These are phyloP conservation scores for Nymphalis polychloros DNA, from an alignment of 2,888 invertebrate genomes.

Conservation along the genomic window DNA sequence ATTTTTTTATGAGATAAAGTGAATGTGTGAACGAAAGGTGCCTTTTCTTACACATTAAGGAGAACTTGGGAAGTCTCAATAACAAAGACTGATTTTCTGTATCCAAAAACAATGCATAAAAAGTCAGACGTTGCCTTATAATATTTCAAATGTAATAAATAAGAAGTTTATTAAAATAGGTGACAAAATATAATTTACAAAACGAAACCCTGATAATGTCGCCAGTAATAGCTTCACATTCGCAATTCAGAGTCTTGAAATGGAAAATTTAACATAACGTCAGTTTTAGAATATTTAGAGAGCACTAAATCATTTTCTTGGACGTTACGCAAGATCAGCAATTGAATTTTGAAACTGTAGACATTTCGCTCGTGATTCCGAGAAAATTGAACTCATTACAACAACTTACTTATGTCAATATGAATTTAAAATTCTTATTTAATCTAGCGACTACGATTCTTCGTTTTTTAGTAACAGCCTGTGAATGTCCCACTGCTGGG, in stretches of 20 bases:
- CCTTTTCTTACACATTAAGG: too few species aligned
- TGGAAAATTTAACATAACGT: slow-evolving; percentile 4
- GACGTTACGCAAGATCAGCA: slow-evolving; percentile 21
- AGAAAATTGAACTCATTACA: slow-evolving; percentile 26
- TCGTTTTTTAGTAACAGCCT: too few species aligned
- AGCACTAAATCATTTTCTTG: slow-evolving; percentile 16
- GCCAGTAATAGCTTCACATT: background rate
- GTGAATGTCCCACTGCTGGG: too few species aligned
- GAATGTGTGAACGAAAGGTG: too few species aligned
- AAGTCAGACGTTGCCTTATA: too few species aligned
- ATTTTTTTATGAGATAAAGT: too few species aligned
- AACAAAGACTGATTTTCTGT: too few species aligned
- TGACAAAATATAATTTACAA: slow-evolving; percentile 2
- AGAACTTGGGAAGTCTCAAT: too few species aligned
- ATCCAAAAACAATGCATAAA: too few species aligned
- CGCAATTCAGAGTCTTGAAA: background rate
- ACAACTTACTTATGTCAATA: slow-evolving; percentile 10
- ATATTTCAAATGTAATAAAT: background rate
- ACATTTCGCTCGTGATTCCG: slow-evolving; percentile 22
- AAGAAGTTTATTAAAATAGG: background rate
- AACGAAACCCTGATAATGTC: background rate
- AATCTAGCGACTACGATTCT: too few species aligned
- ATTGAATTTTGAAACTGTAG: slow-evolving; percentile 27
- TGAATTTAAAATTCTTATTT: too few species aligned
- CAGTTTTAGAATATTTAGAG: slow-evolving; percentile 9